phyloP scores from a whole-genome alignment of 2,797 vertebrate species.

The Poecilia velifera region DNA sequence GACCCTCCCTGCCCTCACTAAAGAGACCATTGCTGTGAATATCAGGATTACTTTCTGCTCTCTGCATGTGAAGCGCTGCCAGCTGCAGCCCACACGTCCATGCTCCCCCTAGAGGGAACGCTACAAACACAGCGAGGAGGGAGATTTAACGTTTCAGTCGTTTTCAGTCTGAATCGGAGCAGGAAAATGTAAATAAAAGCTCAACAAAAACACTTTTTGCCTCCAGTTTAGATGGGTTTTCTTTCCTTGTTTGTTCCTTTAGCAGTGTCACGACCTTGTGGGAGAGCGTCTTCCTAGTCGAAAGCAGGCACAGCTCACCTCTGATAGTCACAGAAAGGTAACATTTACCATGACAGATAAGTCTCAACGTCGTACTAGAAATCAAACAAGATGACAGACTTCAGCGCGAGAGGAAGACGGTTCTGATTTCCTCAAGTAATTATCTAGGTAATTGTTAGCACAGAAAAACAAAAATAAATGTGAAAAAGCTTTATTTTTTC shows the following conservation, averaged over 20 bases:
- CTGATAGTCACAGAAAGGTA: neutral
- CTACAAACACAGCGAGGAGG: neutral
- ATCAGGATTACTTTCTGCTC: constrained; percentile 28
- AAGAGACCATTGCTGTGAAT: constrained; percentile 41
- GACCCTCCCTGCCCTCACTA: constrained; percentile 45
- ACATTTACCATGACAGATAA: constrained; percentile 1
- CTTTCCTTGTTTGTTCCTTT: neutral
- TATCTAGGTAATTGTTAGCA: neutral
- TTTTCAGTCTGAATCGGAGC: neutral
- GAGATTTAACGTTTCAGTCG: neutral
- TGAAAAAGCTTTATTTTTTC: neutral
- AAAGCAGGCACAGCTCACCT: constrained; percentile 4
- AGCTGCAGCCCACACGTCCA: constrained; percentile 3
- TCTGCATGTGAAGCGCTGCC: constrained; percentile 18
- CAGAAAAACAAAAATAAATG: neutral
- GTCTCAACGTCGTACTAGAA: constrained; percentile 7
- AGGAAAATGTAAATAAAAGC: neutral
- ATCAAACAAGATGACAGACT: constrained; percentile 2
- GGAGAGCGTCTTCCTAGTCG: neutral
- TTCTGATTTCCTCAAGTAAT: neutral
- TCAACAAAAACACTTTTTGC: neutral
- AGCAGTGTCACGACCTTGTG: neutral
- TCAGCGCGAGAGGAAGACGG: neutral
- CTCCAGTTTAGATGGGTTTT: neutral
- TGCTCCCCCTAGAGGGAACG: constrained; percentile 1